Base-by-base conservation (phyloP, 2,888 invertebrate genomes). In the Cantharis rufa region DNA sequence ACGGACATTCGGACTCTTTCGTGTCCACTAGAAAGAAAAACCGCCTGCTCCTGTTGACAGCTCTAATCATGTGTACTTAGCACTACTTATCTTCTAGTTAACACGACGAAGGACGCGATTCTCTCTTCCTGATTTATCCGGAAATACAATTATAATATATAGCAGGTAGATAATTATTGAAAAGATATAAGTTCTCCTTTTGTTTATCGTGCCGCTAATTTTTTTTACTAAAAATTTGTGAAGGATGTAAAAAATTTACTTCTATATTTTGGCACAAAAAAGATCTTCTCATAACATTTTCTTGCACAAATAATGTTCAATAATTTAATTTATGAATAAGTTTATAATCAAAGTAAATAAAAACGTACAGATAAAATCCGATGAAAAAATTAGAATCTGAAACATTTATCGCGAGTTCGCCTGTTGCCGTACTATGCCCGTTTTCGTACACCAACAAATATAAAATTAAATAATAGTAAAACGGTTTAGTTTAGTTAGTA, bases 11-110 rank as follows among this genome's bases (percentile, higher is more conserved):
- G 71, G 71, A 71, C 66, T 77, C 21, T 27, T 74, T 70, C 72
- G 73, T 70, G 78, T 74, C 76, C 78, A 77, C 69, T 69, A 76
- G 74, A 78, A 77, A 80, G 69, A 61, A 70, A 24, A 71, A 77
- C 77, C 76, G 80, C 79, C 71, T 75, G 75, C 74, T 78, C 76
- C 62, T 72, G 80, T 79, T 80, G 81, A 82, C 82, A 81, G 80
- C 79, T 78, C 80, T 80, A 79, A 82, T 81, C 78, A 79, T 73
- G 66, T 78, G 79, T 80, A 80, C 80, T 82, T 80, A 78, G 78
- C 71, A 76, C 73, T 80, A 77, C 78, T 81, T 81, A 81, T 80
- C 81, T 78, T 77, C 80, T 81, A 78, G 78, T 81, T 81, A 81
- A 79, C 78, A 78, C 66, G 69, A 71, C 71, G 68, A 72, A 73